These are phyloP conservation scores for Botrylloides violaceus DNA, from an alignment of 23 tunicate species.

Conservation along the genomic window DNA sequence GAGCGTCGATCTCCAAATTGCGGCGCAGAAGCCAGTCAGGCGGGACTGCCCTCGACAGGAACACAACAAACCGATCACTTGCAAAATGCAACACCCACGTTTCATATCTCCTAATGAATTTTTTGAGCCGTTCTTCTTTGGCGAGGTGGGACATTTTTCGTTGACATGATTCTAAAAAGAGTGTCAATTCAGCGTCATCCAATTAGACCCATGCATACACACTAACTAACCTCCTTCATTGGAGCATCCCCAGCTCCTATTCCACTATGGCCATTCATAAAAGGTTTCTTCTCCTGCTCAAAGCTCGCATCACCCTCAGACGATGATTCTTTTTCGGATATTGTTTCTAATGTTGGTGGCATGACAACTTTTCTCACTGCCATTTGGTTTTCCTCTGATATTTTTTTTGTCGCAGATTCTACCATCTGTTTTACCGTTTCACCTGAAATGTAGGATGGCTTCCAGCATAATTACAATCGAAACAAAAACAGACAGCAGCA, in stretches of 20 bases:
- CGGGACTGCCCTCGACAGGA: too few relatives aligned
- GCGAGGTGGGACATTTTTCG: not conserved
- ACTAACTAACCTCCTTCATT: not conserved
- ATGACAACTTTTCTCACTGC: slow-evolving; percentile 15
- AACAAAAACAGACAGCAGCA: too few relatives aligned
- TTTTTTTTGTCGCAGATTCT: not conserved
- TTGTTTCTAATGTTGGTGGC: slow-evolving; percentile 57
- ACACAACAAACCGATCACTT: too few relatives aligned
- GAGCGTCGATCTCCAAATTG: too few relatives aligned
- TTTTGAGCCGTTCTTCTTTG: not conserved
- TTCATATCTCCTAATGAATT: not conserved
- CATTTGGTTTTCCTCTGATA: not conserved
- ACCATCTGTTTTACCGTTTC: not conserved
- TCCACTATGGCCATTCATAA: slow-evolving; percentile 2
- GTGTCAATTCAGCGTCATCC: too few relatives aligned
- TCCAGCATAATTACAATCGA: too few relatives aligned
- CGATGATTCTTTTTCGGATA: slow-evolving; percentile 43
- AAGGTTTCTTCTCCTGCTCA: not conserved
- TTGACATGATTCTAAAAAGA: not conserved
- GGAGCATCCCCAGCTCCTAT: slow-evolving; percentile 22
- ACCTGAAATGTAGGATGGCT: too few relatives aligned
- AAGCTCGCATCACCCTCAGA: not conserved
- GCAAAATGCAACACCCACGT: not conserved
- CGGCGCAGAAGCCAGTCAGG: too few relatives aligned
- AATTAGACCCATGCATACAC: too few relatives aligned